phyloP scores from a whole-genome alignment of 2,797 vertebrate genomes.

The Psittacula echo region DNA sequence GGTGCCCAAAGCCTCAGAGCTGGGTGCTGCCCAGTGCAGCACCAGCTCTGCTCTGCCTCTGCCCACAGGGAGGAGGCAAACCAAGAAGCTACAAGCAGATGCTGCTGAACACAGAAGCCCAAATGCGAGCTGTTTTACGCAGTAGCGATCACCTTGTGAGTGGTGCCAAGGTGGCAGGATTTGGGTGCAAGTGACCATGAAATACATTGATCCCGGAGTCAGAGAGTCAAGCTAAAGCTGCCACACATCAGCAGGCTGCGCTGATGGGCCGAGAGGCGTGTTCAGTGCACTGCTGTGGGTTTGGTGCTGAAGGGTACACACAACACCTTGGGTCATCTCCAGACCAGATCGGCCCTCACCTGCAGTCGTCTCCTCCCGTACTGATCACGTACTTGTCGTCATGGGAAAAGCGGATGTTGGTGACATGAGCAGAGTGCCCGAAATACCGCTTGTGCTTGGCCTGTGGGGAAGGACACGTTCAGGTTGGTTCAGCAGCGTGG shows the following conservation, averaged over 20 bases:
- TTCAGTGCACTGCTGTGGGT: not conserved
- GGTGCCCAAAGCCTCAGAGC: not conserved
- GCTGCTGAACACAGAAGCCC: not conserved
- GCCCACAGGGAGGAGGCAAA: not conserved
- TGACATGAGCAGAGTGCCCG: slow-evolving; percentile 93
- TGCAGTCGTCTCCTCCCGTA: slow-evolving; percentile 94
- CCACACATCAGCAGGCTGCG: not conserved
- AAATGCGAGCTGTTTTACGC: too few relatives aligned
- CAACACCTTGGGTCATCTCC: accelerated
- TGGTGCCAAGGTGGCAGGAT: not conserved
- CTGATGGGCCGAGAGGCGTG: not conserved
- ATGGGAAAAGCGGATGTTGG: slow-evolving; percentile 92
- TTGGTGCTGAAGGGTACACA: not conserved
- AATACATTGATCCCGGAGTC: not conserved
- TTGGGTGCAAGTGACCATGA: not conserved
- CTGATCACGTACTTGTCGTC: slow-evolving; percentile 93
- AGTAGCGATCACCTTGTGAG: not conserved
- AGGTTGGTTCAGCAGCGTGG: accelerated
- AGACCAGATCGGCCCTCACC: slow-evolving; percentile 74
- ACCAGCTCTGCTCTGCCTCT: not conserved
- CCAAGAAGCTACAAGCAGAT: not conserved
- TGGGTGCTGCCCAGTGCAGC: accelerated
- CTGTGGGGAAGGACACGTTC: slow-evolving; percentile 68
- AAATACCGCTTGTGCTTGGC: slow-evolving; percentile 96
- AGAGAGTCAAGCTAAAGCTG: not conserved